A percentile compares a stretch with the other conserved stretches of the same genome.
Evolutionary conservation across 1,140 invertebrate species (phyloP).

Genomic region (Brachionus plicatilis): DNA sequence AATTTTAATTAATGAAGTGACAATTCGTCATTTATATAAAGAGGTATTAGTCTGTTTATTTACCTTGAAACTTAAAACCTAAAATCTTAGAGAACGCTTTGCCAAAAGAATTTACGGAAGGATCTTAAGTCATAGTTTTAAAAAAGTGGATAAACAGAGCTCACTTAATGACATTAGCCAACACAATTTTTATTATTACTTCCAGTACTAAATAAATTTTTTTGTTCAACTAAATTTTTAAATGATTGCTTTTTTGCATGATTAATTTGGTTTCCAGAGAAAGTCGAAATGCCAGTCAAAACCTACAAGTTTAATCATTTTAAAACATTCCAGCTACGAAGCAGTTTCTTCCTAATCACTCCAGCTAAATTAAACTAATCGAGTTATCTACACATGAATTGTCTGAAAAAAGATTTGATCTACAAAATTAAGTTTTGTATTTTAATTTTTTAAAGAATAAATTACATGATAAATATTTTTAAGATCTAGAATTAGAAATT

Average conservation of each 20-base stretch:
- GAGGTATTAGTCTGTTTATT: no score
- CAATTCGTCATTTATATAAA: no score
- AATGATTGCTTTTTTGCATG: background rate
- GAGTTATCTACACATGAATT: background rate
- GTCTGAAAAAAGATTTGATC: background rate
- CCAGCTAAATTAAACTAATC: background rate
- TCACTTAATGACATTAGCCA: no score
- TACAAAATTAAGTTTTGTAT: background rate
- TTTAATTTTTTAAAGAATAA: background rate
- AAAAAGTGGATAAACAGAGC: no score
- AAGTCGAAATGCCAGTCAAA: background rate
- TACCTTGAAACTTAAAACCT: no score
- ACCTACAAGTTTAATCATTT: background rate
- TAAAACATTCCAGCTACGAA: background rate
- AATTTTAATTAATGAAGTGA: no score
- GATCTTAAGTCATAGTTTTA: no score
- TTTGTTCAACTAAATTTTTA: no score
- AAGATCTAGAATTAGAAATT: background rate
- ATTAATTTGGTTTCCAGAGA: background rate
- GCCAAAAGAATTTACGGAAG: no score
- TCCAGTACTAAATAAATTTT: no score
- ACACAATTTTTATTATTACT: no score
- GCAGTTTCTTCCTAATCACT: background rate
- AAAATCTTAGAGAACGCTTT: no score
- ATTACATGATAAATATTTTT: background rate